Conservation (phyloP, 1,140 invertebrate genomes). For the Aphidius ervi region DNA sequence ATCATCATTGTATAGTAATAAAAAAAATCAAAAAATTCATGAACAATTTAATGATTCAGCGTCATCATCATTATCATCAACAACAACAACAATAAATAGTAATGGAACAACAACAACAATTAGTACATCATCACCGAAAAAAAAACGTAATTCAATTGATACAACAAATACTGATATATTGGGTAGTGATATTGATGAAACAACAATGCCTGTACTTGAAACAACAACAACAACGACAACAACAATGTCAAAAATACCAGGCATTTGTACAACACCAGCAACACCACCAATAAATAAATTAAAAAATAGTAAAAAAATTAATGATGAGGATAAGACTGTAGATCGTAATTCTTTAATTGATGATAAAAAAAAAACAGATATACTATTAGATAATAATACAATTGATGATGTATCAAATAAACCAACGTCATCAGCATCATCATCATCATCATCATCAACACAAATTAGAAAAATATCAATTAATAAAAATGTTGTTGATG, state of each 20-base stretch:
- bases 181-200: conserved; percentile 50
- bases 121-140: conserved; percentile 40
- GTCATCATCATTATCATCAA: conserved; percentile 29
- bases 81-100: conserved; percentile 31
- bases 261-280: conserved; percentile 40
- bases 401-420: not conserved
- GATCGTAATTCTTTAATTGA: conserved; percentile 23
- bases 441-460: conserved; percentile 6
- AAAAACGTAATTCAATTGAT: conserved; percentile 26
- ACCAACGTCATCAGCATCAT: too few species aligned
- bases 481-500: conserved; percentile 13
- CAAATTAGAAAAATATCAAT: conserved; percentile 18
- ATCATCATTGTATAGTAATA: too few species aligned
- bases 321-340: conserved; percentile 44
- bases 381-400: not conserved
- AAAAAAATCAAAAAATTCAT: conserved; percentile 35
- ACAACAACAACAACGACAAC: conserved; percentile 42
- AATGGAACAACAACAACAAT: conserved; percentile 38
- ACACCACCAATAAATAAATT: conserved; percentile 43
- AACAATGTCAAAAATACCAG: conserved; percentile 41
- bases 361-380: conserved; percentile 7
- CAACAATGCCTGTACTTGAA: conserved; percentile 45
- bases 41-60: conserved; percentile 35
- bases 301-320: conserved; percentile 41
- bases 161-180: conserved; percentile 29